Evolutionary conservation across 2,888 invertebrate species (phyloP), one percentile per base, ranked within the genome.

Genomic region (Onthophagus sagittarius): DNA sequence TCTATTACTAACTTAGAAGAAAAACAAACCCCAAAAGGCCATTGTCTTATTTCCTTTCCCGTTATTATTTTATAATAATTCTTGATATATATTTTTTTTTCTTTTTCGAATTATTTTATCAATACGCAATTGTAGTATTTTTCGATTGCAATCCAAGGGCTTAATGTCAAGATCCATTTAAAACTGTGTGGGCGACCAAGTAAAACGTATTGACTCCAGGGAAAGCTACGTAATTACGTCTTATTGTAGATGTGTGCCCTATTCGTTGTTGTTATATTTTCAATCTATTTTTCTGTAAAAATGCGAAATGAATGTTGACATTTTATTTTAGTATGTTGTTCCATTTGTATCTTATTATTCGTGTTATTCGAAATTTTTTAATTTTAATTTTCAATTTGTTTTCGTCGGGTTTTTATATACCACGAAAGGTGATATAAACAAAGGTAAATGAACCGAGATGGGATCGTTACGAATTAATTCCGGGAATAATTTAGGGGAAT

Each of bases 191-290:
- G 39, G 39, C 39, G 39, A 53, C 39, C 39, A 53, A 53, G 39
- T 11, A 7, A 53, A 23, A 53, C 39, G 11, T 53, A 53, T 1
- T 7, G 15, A 23, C 67, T 23, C 31, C 6, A 67, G 67, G 67
- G 67, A 32, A 23, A 67, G 23, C 67, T 67, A 23, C 23, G 32
- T 67, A 67, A 67, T 67, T 67, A 23, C 67, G 31, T 67, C 67
- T 32, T 31, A 32, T 67, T 67, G 15, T 32, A 23, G 67, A 67
- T 67, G 67, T 67, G 67, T 32, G 32, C 15, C 31, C n/a, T 67
- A 5, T 23, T 67, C 67, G 31, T 23, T 67, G 5, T 6, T 53
- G 39, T 11, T 53, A 53, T 53, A 53, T 53, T 53, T 53, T 11
- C 39, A 53, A 53, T 53, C 39, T 53, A 53, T 9, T 53, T 11